Evolutionary conservation across 2,797 vertebrate genomes (phyloP).

Genomic region (Helostoma temminkii): DNA sequence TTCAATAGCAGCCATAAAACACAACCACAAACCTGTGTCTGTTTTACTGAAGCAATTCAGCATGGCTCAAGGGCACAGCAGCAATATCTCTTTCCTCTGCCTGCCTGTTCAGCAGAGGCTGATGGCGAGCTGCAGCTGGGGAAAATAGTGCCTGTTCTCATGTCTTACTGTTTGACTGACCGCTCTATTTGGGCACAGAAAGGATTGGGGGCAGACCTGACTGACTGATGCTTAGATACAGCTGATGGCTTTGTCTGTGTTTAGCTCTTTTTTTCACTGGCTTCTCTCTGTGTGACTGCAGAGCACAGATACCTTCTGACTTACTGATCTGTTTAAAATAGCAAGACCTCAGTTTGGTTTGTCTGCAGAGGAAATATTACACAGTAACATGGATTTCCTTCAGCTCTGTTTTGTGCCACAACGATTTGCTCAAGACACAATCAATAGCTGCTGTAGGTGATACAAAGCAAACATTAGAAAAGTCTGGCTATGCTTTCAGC

Average conservation of each 20-base stretch:
- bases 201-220: constrained; percentile 43
- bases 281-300: constrained; percentile 33
- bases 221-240: constrained; percentile 46
- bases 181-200: constrained; percentile 68
- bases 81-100: constrained; percentile 63
- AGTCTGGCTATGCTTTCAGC: constrained; percentile 33
- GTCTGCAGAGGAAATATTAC: constrained; percentile 49
- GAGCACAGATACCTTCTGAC: constrained; percentile 9
- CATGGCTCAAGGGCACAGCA: constrained; percentile 80
- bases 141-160: constrained; percentile 32
- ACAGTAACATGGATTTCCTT: constrained; percentile 53
- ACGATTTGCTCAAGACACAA: constrained; percentile 46
- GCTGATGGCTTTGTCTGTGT: constrained; percentile 51
- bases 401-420: constrained; percentile 42
- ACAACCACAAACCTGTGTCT: constrained; percentile 75
- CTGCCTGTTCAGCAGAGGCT: constrained; percentile 32
- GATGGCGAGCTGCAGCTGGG: constrained; percentile 2
- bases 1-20: constrained; percentile 71
- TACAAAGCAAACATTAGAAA: constrained; percentile 53
- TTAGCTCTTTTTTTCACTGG: neutral
- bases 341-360: constrained; percentile 14
- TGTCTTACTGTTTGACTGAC: constrained; percentile 64
- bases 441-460: constrained; percentile 62
- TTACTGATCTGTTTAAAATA: constrained; percentile 16
- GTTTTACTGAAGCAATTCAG: constrained; percentile 80